These are phyloP conservation scores for Volucella inanis DNA, from an alignment of 2,888 invertebrate species.

Conservation along the genomic window DNA sequence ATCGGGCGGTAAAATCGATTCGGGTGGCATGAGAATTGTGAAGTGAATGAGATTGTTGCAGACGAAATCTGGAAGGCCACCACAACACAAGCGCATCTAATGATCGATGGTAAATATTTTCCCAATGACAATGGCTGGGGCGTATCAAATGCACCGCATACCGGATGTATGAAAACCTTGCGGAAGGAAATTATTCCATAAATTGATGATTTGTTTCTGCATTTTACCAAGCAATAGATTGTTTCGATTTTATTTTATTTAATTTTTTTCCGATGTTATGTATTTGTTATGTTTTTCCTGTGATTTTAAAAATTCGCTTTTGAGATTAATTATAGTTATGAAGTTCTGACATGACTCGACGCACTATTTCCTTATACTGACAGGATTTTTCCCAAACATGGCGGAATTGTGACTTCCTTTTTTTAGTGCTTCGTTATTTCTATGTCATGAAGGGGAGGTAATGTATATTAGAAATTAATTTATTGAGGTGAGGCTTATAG, in stretches of 20 bases:
- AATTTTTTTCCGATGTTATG: background rate
- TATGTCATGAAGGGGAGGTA: no score
- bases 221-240: background rate
- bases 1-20: constrained; percentile 60
- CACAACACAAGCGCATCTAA: constrained; percentile 72
- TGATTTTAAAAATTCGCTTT: no score
- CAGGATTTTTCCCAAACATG: no score
- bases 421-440: no score
- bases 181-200: constrained; percentile 62
- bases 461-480: no score
- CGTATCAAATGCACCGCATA: constrained; percentile 66
- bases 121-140: constrained; percentile 56
- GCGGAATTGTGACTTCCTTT: no score
- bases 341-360: no score
- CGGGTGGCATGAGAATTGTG: constrained; percentile 52
- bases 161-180: constrained; percentile 49
- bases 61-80: constrained; percentile 57
- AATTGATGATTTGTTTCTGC: constrained; percentile 64
- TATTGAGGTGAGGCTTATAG: no score
- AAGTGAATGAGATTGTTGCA: constrained; percentile 30
- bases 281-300: background rate
- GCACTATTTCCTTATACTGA: no score
- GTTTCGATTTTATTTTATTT: constrained; percentile 3
- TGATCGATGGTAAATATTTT: constrained; percentile 72
- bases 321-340: no score